phyloP scores from a whole-genome alignment of 2,113 vertebrate genomes.

The Vulpes lagopus region DNA sequence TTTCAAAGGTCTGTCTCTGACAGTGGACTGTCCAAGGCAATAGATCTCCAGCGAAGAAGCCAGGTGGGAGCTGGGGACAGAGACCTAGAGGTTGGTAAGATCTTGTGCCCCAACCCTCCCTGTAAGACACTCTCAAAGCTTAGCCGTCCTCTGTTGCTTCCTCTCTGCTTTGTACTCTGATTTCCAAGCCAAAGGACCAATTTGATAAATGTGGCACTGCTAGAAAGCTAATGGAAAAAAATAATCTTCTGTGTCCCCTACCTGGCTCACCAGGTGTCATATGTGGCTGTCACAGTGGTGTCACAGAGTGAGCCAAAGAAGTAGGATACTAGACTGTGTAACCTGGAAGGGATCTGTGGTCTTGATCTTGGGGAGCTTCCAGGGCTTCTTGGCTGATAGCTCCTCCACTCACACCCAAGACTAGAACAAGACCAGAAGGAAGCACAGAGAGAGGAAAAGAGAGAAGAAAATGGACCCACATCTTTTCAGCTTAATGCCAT shows the following conservation, averaged over 20 bases:
- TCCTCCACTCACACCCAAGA: not conserved
- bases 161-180: not conserved
- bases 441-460: not conserved
- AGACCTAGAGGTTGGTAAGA: not conserved
- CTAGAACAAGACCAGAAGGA: not conserved
- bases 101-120: not conserved
- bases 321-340: not conserved
- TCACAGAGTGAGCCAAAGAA: not conserved
- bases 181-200: slow-evolving; percentile 14
- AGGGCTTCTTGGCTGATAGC: not conserved
- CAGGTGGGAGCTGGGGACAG: not conserved
- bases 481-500: not conserved
- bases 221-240: not conserved
- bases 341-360: not conserved
- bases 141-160: not conserved
- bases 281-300: not conserved
- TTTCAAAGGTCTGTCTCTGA: not conserved
- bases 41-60: not conserved
- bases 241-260: not conserved
- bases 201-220: not conserved
- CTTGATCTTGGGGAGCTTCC: not conserved
- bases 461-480: not conserved
- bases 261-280: not conserved
- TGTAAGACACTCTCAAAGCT: not conserved
- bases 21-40: not conserved